A percentile compares a stretch with the other conserved stretches of the same genome.
Evolutionary conservation across 2,113 vertebrate species (phyloP).

Genomic region (Pachyramphus minor): DNA sequence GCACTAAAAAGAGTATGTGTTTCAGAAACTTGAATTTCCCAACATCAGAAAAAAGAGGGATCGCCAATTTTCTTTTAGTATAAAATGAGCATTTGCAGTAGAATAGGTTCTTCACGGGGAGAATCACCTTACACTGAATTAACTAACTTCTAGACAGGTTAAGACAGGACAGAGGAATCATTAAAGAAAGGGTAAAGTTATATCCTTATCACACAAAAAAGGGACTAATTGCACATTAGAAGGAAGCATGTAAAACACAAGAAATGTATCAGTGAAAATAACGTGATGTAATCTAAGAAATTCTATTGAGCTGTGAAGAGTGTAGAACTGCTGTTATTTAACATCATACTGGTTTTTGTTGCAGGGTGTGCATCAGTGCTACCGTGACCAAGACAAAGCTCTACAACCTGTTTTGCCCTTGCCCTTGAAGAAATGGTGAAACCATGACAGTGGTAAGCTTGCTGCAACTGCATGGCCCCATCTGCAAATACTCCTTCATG

Average conservation of each 20-base stretch:
- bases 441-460: background rate
- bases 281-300: background rate
- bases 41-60: background rate
- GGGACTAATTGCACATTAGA: background rate
- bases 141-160: background rate
- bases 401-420: background rate
- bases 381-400: background rate
- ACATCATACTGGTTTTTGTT: background rate
- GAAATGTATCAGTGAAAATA: background rate
- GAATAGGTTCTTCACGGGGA: background rate
- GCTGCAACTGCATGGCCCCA: background rate
- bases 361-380: background rate
- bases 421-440: background rate
- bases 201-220: background rate
- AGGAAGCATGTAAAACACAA: background rate
- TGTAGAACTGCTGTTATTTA: background rate
- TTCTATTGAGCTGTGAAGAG: background rate
- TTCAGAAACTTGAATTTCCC: background rate
- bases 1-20: background rate
- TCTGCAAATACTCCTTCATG: background rate
- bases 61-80: background rate
- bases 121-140: background rate
- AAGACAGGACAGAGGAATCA: background rate
- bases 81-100: background rate
- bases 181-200: background rate